Evolutionary conservation across 2,888 invertebrate species (phyloP), one percentile per base, ranked within the genome.

Genomic region (Pollenia amentaria): DNA sequence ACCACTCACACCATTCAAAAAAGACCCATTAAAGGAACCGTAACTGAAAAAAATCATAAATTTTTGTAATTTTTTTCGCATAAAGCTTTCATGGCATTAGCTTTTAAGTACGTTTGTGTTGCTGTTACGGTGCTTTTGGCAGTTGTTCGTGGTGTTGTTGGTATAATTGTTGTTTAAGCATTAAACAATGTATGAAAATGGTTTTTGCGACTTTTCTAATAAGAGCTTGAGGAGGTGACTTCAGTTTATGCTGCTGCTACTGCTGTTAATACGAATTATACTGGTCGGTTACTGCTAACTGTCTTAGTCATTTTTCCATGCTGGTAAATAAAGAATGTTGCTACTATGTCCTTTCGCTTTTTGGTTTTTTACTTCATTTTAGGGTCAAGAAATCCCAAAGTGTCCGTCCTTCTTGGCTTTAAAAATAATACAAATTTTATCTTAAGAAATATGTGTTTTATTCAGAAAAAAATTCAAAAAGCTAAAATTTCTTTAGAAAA

Each of bases 1-100:
- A 40, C 51, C 46, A 60, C 21, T 10, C 10, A 21, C 40, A 60
- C 12, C 51, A 51, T 14, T 44, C 38, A n/a, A 53, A 60, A 84
- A 77, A 53, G 57, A 64, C 44, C 79, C 57, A 87, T 84, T 73
- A 85, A 77, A 84, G 60, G 73, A 77, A 80, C 75, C 82, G 67
- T 82, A 85, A 85, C 85, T 82, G 76, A 87, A 87, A 29, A 29
- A 72, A 53, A 82, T 85, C 82, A 87, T 87, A 82, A 85, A 85
- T 87, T 87, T 79, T 73, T 57, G 64, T 83, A 75, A 82, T 75
- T 69, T 84, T 29, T 70, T 85, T 85, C 70, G 65, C 79, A 82
- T 78, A 75, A 80, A 82, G 67, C 75, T 85, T 78, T 82, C 38
- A 70, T 57, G 62, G 82, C 62, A 75, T 82, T 75, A 82, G 73